A percentile compares a stretch with the other conserved stretches of the same genome.
Conservation (phyloP, 2,797 vertebrate genomes). For the Malacoraja senta region DNA sequence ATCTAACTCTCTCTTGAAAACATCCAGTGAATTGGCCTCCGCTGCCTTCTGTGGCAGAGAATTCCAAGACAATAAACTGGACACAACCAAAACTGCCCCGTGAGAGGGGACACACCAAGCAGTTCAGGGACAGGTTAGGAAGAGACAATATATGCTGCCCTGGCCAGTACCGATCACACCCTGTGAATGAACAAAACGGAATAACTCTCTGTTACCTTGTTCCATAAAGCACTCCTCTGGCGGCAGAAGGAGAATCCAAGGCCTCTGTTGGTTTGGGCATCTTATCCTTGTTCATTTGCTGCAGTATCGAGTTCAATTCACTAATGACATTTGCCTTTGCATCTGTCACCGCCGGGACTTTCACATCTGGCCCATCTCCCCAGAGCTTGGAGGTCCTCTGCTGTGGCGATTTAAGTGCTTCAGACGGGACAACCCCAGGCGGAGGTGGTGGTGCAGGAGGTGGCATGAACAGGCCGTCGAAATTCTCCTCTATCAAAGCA, state of each 20-base stretch:
- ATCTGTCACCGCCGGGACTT: slow-evolving; percentile 81
- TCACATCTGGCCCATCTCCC: slow-evolving; percentile 78
- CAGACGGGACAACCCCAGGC: slow-evolving; percentile 57
- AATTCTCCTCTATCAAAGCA: slow-evolving; percentile 77
- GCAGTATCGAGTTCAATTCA: slow-evolving; percentile 92
- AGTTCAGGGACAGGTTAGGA: too few species aligned
- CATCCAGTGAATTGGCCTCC: too few species aligned
- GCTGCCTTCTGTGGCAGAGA: too few species aligned
- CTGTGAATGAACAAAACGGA: too few species aligned
- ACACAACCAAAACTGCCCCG: too few species aligned
- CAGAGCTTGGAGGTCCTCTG: slow-evolving; percentile 88
- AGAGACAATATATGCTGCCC: too few species aligned
- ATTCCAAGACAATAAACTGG: too few species aligned
- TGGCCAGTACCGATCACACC: too few species aligned
- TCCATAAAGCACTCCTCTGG: slow-evolving; percentile 67
- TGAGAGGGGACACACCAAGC: too few species aligned
- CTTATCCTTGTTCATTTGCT: slow-evolving; percentile 89
- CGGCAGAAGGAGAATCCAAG: slow-evolving; percentile 72
- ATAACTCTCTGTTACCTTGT: slow-evolving; percentile 67
- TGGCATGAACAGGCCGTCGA: slow-evolving; percentile 71
- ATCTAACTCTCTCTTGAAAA: too few species aligned
- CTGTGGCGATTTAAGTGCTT: slow-evolving; percentile 66
- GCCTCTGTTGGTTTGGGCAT: slow-evolving; percentile 75
- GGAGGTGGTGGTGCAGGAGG: slow-evolving; percentile 64
- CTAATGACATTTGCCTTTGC: slow-evolving; percentile 89